phyloP scores from a whole-genome alignment of 1,140 invertebrate species.

The Drosophila hydei region DNA sequence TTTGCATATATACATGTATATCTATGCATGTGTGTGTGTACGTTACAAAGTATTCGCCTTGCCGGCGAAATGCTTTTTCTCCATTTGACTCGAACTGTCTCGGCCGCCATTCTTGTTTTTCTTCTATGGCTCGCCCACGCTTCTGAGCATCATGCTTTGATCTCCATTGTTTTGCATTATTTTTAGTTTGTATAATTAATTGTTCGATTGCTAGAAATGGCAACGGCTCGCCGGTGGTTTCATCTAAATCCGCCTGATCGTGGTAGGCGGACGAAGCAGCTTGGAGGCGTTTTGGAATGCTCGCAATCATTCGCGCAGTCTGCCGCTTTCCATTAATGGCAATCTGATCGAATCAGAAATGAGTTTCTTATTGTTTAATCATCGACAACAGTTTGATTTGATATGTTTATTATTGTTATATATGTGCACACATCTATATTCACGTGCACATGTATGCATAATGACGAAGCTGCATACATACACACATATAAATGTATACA shows the following conservation, averaged over 20 bases:
- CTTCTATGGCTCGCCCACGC: constrained; percentile 39
- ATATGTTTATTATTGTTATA: constrained; percentile 7
- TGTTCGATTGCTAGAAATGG: constrained; percentile 45
- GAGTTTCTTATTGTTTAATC: constrained; percentile 24
- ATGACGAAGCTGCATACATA: not conserved
- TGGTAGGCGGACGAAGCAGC: constrained; percentile 26
- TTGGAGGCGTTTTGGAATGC: constrained; percentile 31
- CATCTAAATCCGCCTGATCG: constrained; percentile 18
- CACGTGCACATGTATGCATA: not conserved
- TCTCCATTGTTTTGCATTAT: constrained; percentile 73
- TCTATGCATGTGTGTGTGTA: not conserved
- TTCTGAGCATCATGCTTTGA: not conserved
- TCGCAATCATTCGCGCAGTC: constrained; percentile 23
- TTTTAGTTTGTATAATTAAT: constrained; percentile 68
- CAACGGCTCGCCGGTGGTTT: constrained; percentile 7
- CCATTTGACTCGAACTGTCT: not conserved
- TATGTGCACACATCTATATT: not conserved
- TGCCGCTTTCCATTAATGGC: constrained; percentile 23
- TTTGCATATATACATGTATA: not conserved
- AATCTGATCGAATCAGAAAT: constrained; percentile 6
- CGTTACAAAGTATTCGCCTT: constrained; percentile 6
- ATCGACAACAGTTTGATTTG: not conserved
- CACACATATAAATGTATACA: not conserved
- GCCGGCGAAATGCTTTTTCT: constrained; percentile 70
- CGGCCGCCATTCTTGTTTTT: constrained; percentile 9